Evolutionary conservation across 2,888 invertebrate species (phyloP).

Genomic region (Teleogryllus oceanicus): DNA sequence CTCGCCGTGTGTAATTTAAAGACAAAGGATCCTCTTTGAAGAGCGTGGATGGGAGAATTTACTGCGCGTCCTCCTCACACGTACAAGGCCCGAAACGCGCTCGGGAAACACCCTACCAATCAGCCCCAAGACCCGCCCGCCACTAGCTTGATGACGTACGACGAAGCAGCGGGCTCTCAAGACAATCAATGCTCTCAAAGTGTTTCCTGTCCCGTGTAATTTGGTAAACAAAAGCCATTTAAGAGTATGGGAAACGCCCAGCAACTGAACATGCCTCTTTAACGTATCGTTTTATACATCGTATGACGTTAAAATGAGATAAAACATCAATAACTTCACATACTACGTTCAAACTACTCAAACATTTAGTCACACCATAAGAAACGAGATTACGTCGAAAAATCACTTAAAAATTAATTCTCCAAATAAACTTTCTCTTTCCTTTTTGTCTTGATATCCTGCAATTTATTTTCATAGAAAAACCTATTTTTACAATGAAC

Average conservation of each 20-base stretch:
- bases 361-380: too few relatives aligned
- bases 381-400: too few relatives aligned
- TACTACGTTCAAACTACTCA: too few relatives aligned
- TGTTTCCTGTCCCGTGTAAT: conserved; percentile 1
- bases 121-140: neutral
- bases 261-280: neutral
- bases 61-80: too few relatives aligned
- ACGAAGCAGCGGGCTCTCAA: neutral
- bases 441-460: too few relatives aligned
- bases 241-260: neutral
- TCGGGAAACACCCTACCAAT: conserved; percentile 6
- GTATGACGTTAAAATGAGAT: neutral
- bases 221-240: neutral
- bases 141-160: neutral
- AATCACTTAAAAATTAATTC: too few relatives aligned
- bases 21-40: neutral
- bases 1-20: neutral
- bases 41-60: too few relatives aligned
- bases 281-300: neutral
- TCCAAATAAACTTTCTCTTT: too few relatives aligned
- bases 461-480: too few relatives aligned
- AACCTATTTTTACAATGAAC: too few relatives aligned
- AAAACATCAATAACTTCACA: too few relatives aligned
- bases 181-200: neutral
- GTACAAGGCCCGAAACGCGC: neutral